Evolutionary conservation across 2,797 vertebrate species (phyloP).

Genomic region (Coranthus polyacanthus): DNA sequence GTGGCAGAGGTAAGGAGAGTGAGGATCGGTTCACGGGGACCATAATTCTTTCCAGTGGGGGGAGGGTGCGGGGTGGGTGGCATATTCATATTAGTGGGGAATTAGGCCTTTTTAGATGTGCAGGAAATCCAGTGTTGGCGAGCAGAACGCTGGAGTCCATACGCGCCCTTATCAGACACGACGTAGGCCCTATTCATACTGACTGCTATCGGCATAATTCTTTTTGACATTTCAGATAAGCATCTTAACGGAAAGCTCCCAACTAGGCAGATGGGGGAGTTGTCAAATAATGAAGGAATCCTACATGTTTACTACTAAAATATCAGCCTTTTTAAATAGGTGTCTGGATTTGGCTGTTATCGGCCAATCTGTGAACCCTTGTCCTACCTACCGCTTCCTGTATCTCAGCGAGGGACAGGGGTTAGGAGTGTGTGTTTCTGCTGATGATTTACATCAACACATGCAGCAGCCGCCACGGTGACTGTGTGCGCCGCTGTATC

Average conservation of each 20-base stretch:
- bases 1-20: slow-evolving; percentile 79
- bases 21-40: slow-evolving; percentile 77
- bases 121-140: slow-evolving; percentile 67
- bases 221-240: slow-evolving; percentile 87
- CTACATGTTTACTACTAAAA: slow-evolving; percentile 80
- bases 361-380: slow-evolving; percentile 60
- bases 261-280: slow-evolving; percentile 67
- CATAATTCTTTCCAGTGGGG: slow-evolving; percentile 69
- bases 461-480: slow-evolving; percentile 14
- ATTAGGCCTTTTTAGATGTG: slow-evolving; percentile 80
- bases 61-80: slow-evolving; percentile 51
- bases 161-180: slow-evolving; percentile 76
- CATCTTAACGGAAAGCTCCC: slow-evolving; percentile 77
- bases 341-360: slow-evolving; percentile 75
- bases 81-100: slow-evolving; percentile 87
- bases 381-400: slow-evolving; percentile 54
- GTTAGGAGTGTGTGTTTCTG: slow-evolving; percentile 41
- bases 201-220: slow-evolving; percentile 84
- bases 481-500: slow-evolving; percentile 39
- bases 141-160: slow-evolving; percentile 61
- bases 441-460: slow-evolving; percentile 45
- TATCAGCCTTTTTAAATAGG: slow-evolving; percentile 79
- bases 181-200: slow-evolving; percentile 76
- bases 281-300: slow-evolving; percentile 83
- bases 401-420: slow-evolving; percentile 59